phyloP scores from a whole-genome alignment of 2,888 invertebrate genomes.

The Lasioglossum figueresi region DNA sequence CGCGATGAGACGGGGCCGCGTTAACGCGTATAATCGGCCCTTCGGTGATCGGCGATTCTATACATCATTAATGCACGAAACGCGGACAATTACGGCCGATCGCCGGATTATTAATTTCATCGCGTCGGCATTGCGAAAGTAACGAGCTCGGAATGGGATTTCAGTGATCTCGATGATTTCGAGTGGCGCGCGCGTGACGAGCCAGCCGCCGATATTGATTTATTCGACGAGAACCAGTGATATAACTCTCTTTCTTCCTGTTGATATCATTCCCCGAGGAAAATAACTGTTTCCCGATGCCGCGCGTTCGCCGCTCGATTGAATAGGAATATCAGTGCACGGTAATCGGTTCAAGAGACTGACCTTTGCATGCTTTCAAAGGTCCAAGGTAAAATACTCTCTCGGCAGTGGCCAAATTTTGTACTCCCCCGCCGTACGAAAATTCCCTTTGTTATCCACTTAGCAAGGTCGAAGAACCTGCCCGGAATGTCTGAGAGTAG shows the following conservation, averaged over 20 bases:
- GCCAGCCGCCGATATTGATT: slow-evolving; percentile 7
- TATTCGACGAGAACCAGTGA: slow-evolving; percentile 15
- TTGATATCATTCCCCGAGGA: slow-evolving; percentile 7
- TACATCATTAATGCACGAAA: slow-evolving; percentile 29
- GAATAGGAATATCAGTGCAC: background rate
- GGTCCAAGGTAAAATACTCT: background rate
- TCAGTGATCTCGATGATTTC: slow-evolving; percentile 1
- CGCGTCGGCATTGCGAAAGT: slow-evolving; percentile 18
- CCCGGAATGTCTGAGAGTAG: background rate
- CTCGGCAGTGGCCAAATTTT: background rate
- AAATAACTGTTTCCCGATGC: slow-evolving; percentile 3
- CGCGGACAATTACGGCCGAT: slow-evolving; percentile 27
- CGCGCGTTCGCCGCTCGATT: background rate
- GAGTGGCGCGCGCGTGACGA: background rate
- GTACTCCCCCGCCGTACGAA: background rate
- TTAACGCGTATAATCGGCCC: slow-evolving; percentile 13
- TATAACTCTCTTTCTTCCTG: slow-evolving; percentile 13
- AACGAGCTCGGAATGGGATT: slow-evolving; percentile 9
- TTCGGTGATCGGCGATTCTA: background rate
- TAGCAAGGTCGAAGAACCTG: background rate
- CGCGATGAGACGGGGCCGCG: background rate
- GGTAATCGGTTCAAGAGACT: background rate
- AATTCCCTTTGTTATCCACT: background rate
- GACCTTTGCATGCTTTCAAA: background rate
- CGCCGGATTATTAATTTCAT: slow-evolving; percentile 28